Evolutionary conservation across 2,113 vertebrate genomes (phyloP), one percentile per base, ranked within the genome.

Genomic region (Miniopterus natalensis): DNA sequence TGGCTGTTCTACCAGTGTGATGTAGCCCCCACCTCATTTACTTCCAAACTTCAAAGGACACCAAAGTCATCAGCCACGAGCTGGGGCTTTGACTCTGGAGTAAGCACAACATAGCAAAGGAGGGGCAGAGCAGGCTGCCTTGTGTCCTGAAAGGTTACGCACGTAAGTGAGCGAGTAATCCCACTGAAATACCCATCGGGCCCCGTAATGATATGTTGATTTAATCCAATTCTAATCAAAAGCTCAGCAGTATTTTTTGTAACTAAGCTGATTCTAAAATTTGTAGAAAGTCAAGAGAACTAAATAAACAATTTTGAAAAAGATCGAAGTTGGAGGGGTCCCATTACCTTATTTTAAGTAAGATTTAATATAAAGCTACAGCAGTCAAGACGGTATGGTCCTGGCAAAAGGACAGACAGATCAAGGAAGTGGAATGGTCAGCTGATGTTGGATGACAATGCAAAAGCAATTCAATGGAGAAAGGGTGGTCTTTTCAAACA

Each of bases 201-300:
- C 23, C 29, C 51, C 42, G 65, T n/a, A 42, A 40, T 9, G 21
- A 75, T 14, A 20, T 65, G 12, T 3, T 75, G 61, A 73, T 36
- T 55, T 49, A 55, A 90, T 75, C 47, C 15, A 80, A 75, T 70
- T 86, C 23, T 81, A 86, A 65, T 90, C 0, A 66, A 77, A 92
- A 84, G 77, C 8, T 1, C 47, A 83, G 31, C 31, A 71, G n/a
- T 66, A 47, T 63, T 88, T 88, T 92, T 66, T 29, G 31, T 36
- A 70, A 42, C 31, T 68, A 74, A 66, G 45, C 21, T 73, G 25
- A 40, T 90, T 74, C 71, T 71, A 88, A 92, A 92, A 80, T 80
- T 53, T 40, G 79, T 59, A n/a, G 84, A 61, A 79, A 90, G 25
- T 53, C 47, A 96, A 90, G 25, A 96, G 31, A 78, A 86, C 20